Conservation (phyloP, 2,797 vertebrate genomes). For the Limnodromus scolopaceus region DNA sequence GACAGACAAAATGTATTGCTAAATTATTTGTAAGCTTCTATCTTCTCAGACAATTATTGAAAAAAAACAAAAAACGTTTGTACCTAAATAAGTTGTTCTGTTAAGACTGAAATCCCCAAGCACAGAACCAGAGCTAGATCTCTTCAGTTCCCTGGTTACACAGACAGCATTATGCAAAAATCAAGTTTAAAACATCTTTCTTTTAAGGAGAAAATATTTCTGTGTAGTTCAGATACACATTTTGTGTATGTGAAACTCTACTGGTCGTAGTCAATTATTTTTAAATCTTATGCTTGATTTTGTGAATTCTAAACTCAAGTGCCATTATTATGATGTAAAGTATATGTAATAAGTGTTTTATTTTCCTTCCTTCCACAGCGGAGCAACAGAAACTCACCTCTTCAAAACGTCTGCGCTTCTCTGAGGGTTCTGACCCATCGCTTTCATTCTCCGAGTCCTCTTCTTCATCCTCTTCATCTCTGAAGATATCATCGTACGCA, state of each 20-base stretch:
- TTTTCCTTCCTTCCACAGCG: background rate
- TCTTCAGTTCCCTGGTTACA: background rate
- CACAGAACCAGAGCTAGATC: background rate
- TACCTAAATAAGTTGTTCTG: background rate
- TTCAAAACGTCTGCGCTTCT: constrained; percentile 91
- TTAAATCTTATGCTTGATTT: background rate
- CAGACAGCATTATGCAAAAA: background rate
- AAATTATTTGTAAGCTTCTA: background rate
- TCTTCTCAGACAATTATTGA: background rate
- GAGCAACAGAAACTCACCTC: constrained; percentile 75
- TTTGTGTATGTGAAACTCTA: background rate
- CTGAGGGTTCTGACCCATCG: constrained; percentile 88
- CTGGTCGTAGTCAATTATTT: background rate
- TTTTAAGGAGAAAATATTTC: background rate
- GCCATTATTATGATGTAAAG: background rate
- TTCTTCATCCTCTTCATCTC: constrained; percentile 86
- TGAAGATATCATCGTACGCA: constrained; percentile 94
- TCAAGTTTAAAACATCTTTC: background rate
- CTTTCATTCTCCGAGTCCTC: constrained; percentile 88
- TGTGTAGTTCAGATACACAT: background rate
- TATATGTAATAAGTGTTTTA: fast-evolving
- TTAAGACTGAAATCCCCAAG: background rate
- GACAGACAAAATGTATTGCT: background rate
- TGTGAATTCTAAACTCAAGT: background rate
- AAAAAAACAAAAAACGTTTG: no score